Evolutionary conservation across 1,140 invertebrate species (phyloP), one percentile per base, ranked within the genome.

Genomic region (Scaptomyza pallida): DNA sequence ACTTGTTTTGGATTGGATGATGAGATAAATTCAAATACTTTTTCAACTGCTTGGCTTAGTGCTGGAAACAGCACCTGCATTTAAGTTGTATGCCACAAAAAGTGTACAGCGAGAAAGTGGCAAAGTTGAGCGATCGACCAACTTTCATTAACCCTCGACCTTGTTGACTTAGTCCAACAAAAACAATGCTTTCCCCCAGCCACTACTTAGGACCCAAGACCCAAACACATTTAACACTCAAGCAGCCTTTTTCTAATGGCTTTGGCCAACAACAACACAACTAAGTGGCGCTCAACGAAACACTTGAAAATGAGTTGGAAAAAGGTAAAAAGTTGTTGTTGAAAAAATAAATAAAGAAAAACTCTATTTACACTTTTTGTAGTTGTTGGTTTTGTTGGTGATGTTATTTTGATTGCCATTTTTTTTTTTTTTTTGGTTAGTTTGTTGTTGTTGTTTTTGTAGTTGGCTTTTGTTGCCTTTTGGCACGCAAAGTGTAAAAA

Each of bases 311-410:
- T 65, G 63, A 76, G 80, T 79, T 72, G 76, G 35, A 64, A 85
- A 86, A 85, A 81, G 73, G 81, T 86, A 78, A 72, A 85, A 80
- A 86, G 73, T 86, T 85, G 61, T 86, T 85, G 61, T 62, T 86
- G 73, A 72, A 56, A 85, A 85, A 85, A 85, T 86, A 85, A 85
- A 85, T 81, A 85, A 78, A 85, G 61, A 44, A 71, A n/a, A 74
- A 59, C 51, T 80, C 68, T 43, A 65, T 73, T 61, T 72, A 55
- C 60, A 45, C 26, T 63, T 65, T 43, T 81, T 72, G 35, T 76
- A 59, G 43, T 73, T 75, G 43, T 51, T 61, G n/a, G 2, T n/a
- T n/a, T n/a, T 26, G 3, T 12, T 41, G 51, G 13, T 30, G 17
- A 40, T 45, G 23, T 47, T 59, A 35, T 63, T 45, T 65, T 41